A percentile compares a stretch with the other conserved stretches of the same genome.
These are phyloP conservation scores for Coelinius sp. DNA, from an alignment of 2,888 invertebrate genomes.

Conservation along the genomic window DNA sequence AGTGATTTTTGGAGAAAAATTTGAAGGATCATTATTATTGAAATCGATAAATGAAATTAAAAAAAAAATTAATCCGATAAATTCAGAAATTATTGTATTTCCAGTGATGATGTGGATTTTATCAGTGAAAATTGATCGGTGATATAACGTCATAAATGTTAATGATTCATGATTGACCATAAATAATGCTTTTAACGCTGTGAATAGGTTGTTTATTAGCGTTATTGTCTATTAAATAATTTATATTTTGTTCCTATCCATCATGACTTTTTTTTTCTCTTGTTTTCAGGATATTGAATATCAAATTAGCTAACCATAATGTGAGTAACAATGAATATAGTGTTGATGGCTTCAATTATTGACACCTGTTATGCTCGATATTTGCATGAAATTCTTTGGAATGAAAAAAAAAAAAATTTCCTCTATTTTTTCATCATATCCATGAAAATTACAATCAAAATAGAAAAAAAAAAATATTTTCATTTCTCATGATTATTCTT, in stretches of 20 bases:
- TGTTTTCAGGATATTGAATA: background rate
- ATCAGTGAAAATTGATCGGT: background rate
- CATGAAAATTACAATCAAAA: background rate
- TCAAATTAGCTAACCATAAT: background rate
- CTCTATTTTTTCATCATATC: background rate
- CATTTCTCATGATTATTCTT: no score
- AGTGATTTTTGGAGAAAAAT: no score
- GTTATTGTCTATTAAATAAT: background rate
- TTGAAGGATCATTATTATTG: background rate
- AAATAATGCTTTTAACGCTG: constrained; percentile 8
- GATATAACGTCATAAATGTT: constrained; percentile 6
- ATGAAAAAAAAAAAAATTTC: background rate
- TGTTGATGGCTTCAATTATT: background rate
- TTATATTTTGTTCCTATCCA: background rate
- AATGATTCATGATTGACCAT: background rate
- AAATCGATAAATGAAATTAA: background rate
- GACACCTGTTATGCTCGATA: background rate
- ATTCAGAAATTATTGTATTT: background rate
- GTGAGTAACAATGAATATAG: background rate
- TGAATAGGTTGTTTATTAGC: background rate
- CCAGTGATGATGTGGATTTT: background rate
- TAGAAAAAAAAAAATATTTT: background rate
- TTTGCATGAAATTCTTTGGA: background rate
- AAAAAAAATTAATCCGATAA: background rate
- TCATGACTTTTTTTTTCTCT: background rate